Evolutionary conservation across 2,113 vertebrate genomes (phyloP).

Genomic region (Euleptes europaea): DNA sequence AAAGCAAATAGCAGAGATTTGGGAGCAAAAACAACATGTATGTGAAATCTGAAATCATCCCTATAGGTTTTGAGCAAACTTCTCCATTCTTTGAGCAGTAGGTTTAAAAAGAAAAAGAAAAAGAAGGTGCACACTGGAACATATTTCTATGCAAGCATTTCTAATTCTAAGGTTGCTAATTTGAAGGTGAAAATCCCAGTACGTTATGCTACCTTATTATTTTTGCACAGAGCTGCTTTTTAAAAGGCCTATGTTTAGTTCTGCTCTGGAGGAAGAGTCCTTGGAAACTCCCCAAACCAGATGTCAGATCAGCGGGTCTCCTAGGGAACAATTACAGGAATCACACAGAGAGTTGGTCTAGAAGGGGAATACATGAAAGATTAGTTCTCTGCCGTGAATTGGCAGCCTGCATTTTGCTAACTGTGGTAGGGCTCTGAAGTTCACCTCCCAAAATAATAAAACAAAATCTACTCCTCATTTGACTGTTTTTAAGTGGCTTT

Average conservation of each 20-base stretch:
- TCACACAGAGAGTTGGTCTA: constrained; percentile 41
- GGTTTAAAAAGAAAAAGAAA: neutral
- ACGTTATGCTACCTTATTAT: neutral
- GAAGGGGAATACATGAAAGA: constrained; percentile 34
- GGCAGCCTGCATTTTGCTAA: constrained; percentile 41
- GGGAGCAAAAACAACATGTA: too few species aligned
- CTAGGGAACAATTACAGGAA: constrained; percentile 44
- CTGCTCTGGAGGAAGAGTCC: constrained; percentile 19
- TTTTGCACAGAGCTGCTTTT: neutral
- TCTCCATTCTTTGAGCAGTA: neutral
- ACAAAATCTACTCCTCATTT: constrained; percentile 31
- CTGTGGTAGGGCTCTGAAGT: constrained; percentile 28
- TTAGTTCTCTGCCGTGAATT: constrained; percentile 35
- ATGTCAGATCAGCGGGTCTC: constrained; percentile 16
- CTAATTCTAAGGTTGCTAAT: neutral
- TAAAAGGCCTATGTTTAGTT: constrained; percentile 27
- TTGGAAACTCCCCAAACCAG: constrained; percentile 37
- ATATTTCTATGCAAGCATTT: neutral
- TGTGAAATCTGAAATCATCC: too few species aligned
- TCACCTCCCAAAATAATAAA: constrained; percentile 36
- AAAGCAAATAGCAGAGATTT: too few species aligned
- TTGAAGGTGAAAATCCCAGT: constrained; percentile 1
- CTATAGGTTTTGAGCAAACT: neutral
- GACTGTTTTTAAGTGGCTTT: neutral
- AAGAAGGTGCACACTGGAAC: neutral